Evolutionary conservation across 2,797 vertebrate species (phyloP), one percentile per base, ranked within the genome.

Genomic region (Lepus townsendii): DNA sequence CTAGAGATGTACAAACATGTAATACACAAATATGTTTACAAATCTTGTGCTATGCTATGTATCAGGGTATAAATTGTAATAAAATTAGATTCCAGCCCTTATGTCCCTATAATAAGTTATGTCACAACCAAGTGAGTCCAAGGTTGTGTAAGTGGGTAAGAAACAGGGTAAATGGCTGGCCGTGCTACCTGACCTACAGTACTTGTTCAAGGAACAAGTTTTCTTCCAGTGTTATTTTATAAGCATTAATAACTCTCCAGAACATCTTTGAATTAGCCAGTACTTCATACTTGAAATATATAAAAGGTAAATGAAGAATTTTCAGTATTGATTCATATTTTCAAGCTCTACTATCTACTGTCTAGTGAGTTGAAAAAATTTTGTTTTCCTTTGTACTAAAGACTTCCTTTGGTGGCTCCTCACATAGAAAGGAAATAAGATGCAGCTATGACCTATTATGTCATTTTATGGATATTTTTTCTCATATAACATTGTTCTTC

Each of bases 401-500:
- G 42, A 86, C 82, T 92, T 96, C 86, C 92, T 95, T 92, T 73
- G 71, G 84, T 90, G 57, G 20, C 73, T 86, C 90, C 79, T 54
- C 71, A 78, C 35, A 57, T 22, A 62, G 35, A 84, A 26, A 96
- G 85, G 92, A 97, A 97, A 93, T 92, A 47, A 94, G 94, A 95
- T 83, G 60, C 10, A 50, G 76, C 65, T 65, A 22, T 86, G 92
- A 78, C 68, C 83, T 88, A 96, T 90, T 88, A 91, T 52, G 47
- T 94, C 91, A 97, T 83, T 91, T 86, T 42, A 63, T 83, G 77
- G 71, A 52, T 97, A 82, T 86, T 90, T 92, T 95, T 91, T 90
- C n/a, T 90, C 83, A 26, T 69, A 5, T 73, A 82, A 88, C n/a
- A 54, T 68, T 68, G 30, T 75, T 95, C 57, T 79, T 65, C 47